A percentile compares a stretch with the other conserved stretches of the same genome.
phyloP scores from a whole-genome alignment of 2,888 invertebrate species.

The Tholera decimalis region DNA sequence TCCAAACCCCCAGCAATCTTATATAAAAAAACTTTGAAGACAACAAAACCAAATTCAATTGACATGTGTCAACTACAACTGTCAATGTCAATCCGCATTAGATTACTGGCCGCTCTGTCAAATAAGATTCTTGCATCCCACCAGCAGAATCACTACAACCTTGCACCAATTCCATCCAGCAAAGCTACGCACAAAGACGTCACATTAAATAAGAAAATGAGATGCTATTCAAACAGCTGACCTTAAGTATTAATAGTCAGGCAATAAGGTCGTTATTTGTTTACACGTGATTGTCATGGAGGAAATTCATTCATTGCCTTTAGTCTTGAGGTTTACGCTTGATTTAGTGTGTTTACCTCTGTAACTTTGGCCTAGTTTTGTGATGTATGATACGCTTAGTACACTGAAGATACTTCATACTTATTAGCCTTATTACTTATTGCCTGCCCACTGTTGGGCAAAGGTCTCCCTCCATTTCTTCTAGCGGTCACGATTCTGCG shows the following conservation, averaged over 20 bases:
- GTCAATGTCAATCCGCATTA: too few species aligned
- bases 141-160: background rate
- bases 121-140: too few species aligned
- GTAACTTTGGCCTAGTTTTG: constrained; percentile 36
- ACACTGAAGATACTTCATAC: background rate
- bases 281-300: constrained; percentile 42
- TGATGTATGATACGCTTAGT: constrained; percentile 4
- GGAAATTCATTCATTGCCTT: constrained; percentile 59
- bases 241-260: constrained; percentile 51
- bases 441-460: too few species aligned
- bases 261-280: constrained; percentile 57
- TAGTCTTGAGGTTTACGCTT: constrained; percentile 53
- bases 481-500: too few species aligned
- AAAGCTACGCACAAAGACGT: constrained; percentile 9
- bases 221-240: constrained; percentile 26
- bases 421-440: too few species aligned
- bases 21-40: too few species aligned
- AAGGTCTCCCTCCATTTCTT: too few species aligned
- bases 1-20: too few species aligned
- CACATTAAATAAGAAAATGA: constrained; percentile 23
- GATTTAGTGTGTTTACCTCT: constrained; percentile 50
- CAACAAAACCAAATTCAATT: too few species aligned
- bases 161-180: constrained; percentile 5
- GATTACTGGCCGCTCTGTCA: too few species aligned
- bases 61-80: too few species aligned